Evolutionary conservation across 2,113 vertebrate species (phyloP).

Genomic region (Scopus umbretta): DNA sequence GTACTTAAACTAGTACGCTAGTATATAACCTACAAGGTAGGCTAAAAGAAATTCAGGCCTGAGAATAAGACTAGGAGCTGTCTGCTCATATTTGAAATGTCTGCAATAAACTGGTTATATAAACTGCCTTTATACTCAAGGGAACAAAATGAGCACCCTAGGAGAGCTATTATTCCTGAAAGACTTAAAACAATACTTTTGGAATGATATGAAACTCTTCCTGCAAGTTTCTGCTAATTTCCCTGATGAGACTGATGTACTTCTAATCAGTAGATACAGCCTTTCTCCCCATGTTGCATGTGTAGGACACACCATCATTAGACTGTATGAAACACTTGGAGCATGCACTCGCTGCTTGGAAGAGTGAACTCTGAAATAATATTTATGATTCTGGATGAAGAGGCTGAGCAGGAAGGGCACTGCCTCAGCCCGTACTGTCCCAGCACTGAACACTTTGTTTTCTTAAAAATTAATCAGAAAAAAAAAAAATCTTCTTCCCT

Average conservation of each 20-base stretch:
- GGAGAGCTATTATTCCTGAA: background rate
- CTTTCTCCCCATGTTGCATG: background rate
- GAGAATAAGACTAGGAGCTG: background rate
- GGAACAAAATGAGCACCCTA: background rate
- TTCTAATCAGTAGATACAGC: background rate
- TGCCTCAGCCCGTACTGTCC: background rate
- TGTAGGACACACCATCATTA: background rate
- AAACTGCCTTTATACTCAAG: background rate
- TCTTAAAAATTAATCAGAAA: background rate
- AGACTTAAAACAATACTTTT: background rate
- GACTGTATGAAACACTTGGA: background rate
- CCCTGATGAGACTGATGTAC: background rate
- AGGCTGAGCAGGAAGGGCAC: background rate
- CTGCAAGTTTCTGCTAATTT: background rate
- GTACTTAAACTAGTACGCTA: background rate
- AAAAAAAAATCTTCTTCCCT: background rate
- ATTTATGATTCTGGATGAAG: background rate
- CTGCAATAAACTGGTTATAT: background rate
- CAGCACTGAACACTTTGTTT: background rate
- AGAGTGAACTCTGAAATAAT: background rate
- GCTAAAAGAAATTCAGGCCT: background rate
- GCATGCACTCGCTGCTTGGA: background rate
- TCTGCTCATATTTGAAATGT: background rate
- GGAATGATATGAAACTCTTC: background rate
- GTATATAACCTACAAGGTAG: background rate